These are phyloP conservation scores for Sebastes nivosus DNA, from an alignment of 2,797 vertebrate genomes.

Conservation along the genomic window DNA sequence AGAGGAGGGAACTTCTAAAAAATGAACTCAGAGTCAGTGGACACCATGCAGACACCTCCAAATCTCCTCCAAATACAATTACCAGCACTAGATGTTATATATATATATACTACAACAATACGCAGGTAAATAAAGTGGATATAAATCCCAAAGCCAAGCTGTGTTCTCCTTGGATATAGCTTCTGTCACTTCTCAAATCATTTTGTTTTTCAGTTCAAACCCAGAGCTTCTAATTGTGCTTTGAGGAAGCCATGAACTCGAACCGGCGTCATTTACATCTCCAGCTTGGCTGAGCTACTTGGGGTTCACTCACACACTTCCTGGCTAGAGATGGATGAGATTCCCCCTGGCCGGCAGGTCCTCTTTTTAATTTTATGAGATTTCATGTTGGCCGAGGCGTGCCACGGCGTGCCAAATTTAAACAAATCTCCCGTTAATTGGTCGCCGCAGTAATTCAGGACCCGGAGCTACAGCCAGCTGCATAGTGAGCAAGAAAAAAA, in stretches of 20 bases:
- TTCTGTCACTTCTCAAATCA: background rate
- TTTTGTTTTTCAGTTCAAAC: background rate
- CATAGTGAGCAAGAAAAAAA: slow-evolving; percentile 4
- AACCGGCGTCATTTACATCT: slow-evolving; percentile 7
- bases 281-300: slow-evolving; percentile 5
- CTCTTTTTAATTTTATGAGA: slow-evolving; percentile 80
- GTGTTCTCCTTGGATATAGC: background rate
- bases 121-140: background rate
- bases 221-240: background rate
- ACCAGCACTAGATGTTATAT: background rate
- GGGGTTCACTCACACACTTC: slow-evolving; percentile 37
- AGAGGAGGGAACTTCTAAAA: background rate
- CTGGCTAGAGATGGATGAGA: slow-evolving; percentile 24
- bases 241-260: background rate
- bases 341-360: slow-evolving; percentile 35
- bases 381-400: slow-evolving; percentile 79
- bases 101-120: background rate
- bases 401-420: slow-evolving; percentile 87
- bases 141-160: background rate
- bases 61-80: background rate
- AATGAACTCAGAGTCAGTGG: slow-evolving; percentile 10
- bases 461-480: slow-evolving; percentile 83
- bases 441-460: slow-evolving; percentile 92
- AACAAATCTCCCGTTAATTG: slow-evolving; percentile 94
- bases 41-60: background rate